Conservation (phyloP, 1,140 invertebrate genomes). For the Cardiocondyla obscurior region DNA sequence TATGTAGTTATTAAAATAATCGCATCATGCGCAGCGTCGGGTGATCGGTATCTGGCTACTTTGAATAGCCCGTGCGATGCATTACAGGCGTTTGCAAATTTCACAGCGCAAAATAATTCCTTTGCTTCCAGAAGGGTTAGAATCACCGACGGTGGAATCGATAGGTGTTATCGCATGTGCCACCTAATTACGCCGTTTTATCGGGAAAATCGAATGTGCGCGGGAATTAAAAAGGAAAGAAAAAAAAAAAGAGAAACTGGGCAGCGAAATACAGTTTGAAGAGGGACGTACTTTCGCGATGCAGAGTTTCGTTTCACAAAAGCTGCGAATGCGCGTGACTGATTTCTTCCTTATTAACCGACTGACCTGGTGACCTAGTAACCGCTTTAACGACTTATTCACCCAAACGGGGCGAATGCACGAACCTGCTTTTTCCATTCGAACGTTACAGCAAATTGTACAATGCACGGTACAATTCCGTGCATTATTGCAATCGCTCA, state of each 20-base stretch:
- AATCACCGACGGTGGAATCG: constrained; percentile 38
- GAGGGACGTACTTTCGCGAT: background rate
- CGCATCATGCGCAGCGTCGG: background rate
- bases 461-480: background rate
- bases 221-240: constrained; percentile 24
- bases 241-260: too few species aligned
- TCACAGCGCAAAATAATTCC: constrained; percentile 35
- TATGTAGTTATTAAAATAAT: constrained; percentile 24
- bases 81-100: constrained; percentile 29
- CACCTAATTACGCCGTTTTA: constrained; percentile 43
- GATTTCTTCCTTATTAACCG: constrained; percentile 44
- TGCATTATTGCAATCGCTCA: constrained; percentile 29
- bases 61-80: constrained; percentile 2
- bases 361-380: constrained; percentile 44
- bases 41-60: constrained; percentile 25
- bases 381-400: constrained; percentile 41
- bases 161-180: constrained; percentile 27
- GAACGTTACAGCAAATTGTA: constrained; percentile 51
- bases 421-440: constrained; percentile 27
- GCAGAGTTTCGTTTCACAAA: constrained; percentile 17
- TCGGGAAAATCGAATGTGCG: constrained; percentile 17
- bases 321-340: constrained; percentile 38
- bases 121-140: background rate
- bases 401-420: constrained; percentile 46
- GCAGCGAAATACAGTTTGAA: background rate